Evolutionary conservation across 2,797 vertebrate genomes (phyloP), one percentile per base, ranked within the genome.

Genomic region (Sorex maritimensis): DNA sequence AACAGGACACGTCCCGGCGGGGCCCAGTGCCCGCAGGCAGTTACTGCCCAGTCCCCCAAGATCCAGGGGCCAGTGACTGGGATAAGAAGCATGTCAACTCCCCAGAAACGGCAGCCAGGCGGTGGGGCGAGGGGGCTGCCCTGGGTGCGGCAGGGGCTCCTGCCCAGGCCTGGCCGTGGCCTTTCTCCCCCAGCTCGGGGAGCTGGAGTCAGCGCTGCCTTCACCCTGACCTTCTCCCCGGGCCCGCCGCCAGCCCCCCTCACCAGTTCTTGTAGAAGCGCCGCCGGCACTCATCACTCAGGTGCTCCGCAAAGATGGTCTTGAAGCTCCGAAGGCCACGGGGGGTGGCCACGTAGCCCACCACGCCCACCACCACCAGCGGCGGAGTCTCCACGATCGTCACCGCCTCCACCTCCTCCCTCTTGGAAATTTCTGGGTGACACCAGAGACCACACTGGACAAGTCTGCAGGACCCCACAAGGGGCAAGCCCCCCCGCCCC

Each of bases 241-340:
- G 10, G 11, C 49, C 49, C 49, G 6, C 49, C 49, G 6, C 17
- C 58, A 3, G 58, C 17, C 6, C 21, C 21, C 58, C 95, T 0
- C 85, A 99, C 99, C 99, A 99, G 98, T 99, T 99, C 98, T 96
- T 99, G 97, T 99, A 99, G 98, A 99, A 99, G 97, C 99, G 98
- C 1, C 99, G 99, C 4, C 97, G 98, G 97, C 99, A 99, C 94
- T 99, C 99, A 0, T 99, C 99, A 0, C 99, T 99, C 81, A 99
- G 97, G 92, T 99, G 99, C 95, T 99, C 99, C 0, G 99, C 99
- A 93, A 99, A 99, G 96, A 99, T 96, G 28, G 99, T 99, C 98
- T 99, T 99, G 95, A 99, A 98, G 58, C 98, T 95, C 81, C 99
- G 98, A 92, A 99, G 93, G 46, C 99, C 99, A 4, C 98, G 98